Base-by-base conservation (phyloP, 2,888 invertebrate species). In the Orthosia incerta region DNA sequence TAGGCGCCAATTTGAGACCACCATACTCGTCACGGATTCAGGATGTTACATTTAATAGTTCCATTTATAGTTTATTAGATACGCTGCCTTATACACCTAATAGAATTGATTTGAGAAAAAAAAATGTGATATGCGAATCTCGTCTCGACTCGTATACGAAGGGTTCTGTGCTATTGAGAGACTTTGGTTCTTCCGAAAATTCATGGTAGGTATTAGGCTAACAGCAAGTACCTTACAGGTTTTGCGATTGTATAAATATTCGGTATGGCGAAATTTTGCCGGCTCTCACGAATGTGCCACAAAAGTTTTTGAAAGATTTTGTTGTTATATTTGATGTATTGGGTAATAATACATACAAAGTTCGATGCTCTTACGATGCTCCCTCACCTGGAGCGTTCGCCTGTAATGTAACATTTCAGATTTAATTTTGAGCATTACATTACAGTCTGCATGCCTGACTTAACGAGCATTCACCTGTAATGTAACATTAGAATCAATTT, bases 21-120 rank as follows among this genome's bases (percentile, higher is more conserved):
- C 83, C 74, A 70, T 79, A 57, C 15, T 70, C 9, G 79, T 66
- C 66, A 55, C 63, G 66, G 63, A 64, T 70, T 67, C 74, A 74
- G 79, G 65, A 82, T 80, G 74, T 79, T 56, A 76, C 5, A 20
- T 20, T 45, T 50, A 46, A 39, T 46, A 60, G 39, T 51, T 61
- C 64, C 51, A 65, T 74, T 80, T 80, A 50, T 18, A 71, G 39
- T 59, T 61, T 7, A 76, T 76, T 77, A 77, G 31, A 67, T 20
- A 72, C 46, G 39, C 23, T 39, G 39, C 26, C 51, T 56, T 68
- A 55, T 50, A 53, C 55, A 50, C 39, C 45, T 46, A 53, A 50
- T 61, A 56, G 11, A 68, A 57, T 31, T 53, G 13, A 67, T 55
- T 59, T 48, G 46, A 48, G 5, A 46, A 62, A 31, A 46, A 60